Evolutionary conservation across 2,797 vertebrate genomes (phyloP).

Genomic region (Mionectes olivaceus): DNA sequence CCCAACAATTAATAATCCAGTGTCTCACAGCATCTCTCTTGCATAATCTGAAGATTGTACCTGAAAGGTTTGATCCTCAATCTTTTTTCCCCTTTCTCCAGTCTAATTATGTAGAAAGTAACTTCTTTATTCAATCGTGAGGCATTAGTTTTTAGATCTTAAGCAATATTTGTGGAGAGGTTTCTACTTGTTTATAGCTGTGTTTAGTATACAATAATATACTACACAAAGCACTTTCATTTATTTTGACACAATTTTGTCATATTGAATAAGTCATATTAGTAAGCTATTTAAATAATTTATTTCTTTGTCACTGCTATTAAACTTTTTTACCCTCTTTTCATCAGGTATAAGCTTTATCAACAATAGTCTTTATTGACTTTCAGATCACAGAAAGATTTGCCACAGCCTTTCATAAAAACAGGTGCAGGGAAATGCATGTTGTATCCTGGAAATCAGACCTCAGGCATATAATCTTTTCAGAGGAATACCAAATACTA

Average conservation of each 20-base stretch:
- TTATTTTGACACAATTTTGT: not conserved
- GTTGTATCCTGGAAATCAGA: not conserved
- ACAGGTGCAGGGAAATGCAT: not conserved
- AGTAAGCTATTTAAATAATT: not conserved
- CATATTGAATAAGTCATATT: not conserved
- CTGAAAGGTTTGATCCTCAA: not conserved
- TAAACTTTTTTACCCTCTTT: not conserved
- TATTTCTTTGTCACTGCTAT: not conserved
- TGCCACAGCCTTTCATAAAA: not conserved
- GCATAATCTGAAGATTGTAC: not conserved
- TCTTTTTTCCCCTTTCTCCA: not conserved
- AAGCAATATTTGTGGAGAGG: not conserved
- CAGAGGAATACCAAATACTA: not conserved
- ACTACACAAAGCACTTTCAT: not conserved
- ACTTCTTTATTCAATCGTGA: not conserved
- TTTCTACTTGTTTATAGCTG: not conserved
- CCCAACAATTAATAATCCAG: not conserved
- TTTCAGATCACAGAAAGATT: not conserved
- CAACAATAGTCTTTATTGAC: not conserved
- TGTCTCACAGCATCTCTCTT: not conserved
- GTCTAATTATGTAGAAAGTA: not conserved
- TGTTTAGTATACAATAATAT: not conserved
- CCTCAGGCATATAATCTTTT: not conserved
- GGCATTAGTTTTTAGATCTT: not conserved
- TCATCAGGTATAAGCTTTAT: not conserved